Evolutionary conservation across 2,888 invertebrate genomes (phyloP), one percentile per base, ranked within the genome.

Genomic region (Diarsia brunnea): DNA sequence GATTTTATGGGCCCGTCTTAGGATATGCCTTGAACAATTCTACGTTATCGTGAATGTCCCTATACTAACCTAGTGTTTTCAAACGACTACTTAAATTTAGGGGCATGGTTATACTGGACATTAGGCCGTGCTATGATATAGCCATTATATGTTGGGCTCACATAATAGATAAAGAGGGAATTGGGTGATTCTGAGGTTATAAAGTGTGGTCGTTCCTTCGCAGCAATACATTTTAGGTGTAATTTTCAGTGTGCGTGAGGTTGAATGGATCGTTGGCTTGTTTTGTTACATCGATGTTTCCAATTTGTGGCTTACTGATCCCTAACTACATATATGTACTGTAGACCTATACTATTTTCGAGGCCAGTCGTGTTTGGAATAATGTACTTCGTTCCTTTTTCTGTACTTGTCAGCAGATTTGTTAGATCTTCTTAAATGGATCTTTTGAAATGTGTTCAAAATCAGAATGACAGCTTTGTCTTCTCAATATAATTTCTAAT

Each of bases 1-100:
- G 70, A 84, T 88, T 87, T 87, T 86, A 87, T 77, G 84, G 63
- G 53, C 16, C 27, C 75, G 60, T 72, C 72, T 65, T 77, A 76
- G 60, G 65, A 55, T 67, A 73, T 43, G 69, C 73, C 71, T 69
- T 51, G 73, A 75, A 71, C 75, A 73, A 51, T 51, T 61, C 31
- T 72, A 78, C 69, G 76, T 78, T 80, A 77, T 74, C 77, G 68
- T 60, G 31, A 71, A 74, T 64, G 64, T 76, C 71, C 55, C 58
- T 49, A 73, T 66, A 58, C 55, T 19, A 45, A 58, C 64, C 67
- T 81, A 87, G 72, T 70, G 61, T 73, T 84, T 70, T 76, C 65
- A 49, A 75, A 75, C 49, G 79, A 74, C 71, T 79, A 75, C 84
- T 74, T 69, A 83, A 85, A 60, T 83, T 77, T 72, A 63, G 74